These are phyloP conservation scores for Corydoras maculifer DNA, from an alignment of 2,113 vertebrate genomes.

Conservation along the genomic window DNA sequence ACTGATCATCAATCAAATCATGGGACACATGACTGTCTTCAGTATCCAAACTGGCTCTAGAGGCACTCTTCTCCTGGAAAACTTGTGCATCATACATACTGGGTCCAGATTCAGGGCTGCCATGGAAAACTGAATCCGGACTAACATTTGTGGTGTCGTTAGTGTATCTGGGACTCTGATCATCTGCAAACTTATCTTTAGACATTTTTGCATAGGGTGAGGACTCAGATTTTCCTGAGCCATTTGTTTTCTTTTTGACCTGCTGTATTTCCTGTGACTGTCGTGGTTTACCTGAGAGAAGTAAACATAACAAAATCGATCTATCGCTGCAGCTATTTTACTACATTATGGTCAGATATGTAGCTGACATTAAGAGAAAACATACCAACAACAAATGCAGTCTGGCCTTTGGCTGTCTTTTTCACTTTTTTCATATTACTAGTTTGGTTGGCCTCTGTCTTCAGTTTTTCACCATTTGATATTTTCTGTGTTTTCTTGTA, in stretches of 20 bases:
- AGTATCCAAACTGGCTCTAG: background rate
- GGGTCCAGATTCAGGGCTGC: background rate
- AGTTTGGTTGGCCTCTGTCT: slow-evolving; percentile 19
- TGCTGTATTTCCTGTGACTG: slow-evolving; percentile 16
- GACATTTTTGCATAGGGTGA: background rate
- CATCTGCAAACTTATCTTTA: slow-evolving; percentile 2
- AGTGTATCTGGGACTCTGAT: slow-evolving; percentile 2
- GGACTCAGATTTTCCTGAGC: background rate
- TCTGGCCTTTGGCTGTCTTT: slow-evolving; percentile 35
- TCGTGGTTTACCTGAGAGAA: slow-evolving; percentile 33
- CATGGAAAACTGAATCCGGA: background rate
- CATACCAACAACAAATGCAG: slow-evolving; percentile 48
- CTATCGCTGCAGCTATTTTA: too few relatives aligned
- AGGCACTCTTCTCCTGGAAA: background rate
- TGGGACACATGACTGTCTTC: background rate
- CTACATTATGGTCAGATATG: background rate
- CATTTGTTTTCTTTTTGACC: background rate
- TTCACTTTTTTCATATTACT: slow-evolving; percentile 14
- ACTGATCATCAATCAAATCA: background rate
- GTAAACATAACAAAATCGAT: background rate
- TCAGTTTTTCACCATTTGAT: slow-evolving; percentile 4
- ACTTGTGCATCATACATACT: background rate
- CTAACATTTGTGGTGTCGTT: background rate
- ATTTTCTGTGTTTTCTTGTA: slow-evolving; percentile 30
- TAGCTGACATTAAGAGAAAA: background rate